Percentiles rank a stretch among this genome's conserved stretches.
Conservation (phyloP, 2,888 invertebrate species). For the Leptinotarsa rubiginosa region DNA sequence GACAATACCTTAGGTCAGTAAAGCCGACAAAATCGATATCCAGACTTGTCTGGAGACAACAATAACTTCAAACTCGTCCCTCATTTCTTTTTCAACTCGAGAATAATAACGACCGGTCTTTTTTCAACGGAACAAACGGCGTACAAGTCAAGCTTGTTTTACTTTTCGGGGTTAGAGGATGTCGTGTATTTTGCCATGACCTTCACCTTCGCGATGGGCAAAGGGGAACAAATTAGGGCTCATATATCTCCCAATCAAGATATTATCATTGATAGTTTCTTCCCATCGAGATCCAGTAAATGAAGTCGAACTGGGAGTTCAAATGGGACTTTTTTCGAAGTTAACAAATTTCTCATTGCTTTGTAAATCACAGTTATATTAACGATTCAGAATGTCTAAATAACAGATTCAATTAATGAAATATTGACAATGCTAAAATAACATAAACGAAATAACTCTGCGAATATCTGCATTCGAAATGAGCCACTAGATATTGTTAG, state of each 20-base stretch:
- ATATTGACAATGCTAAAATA: too few relatives aligned
- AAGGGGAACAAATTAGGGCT: constrained; percentile 28
- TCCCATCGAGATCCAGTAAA: neutral
- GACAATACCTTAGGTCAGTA: constrained; percentile 33
- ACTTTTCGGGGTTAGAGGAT: constrained; percentile 25
- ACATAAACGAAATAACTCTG: too few relatives aligned
- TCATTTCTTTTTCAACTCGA: constrained; percentile 28
- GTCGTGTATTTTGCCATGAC: constrained; percentile 30
- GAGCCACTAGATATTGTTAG: too few relatives aligned
- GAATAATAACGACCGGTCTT: constrained; percentile 35
- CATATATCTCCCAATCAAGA: constrained; percentile 4
- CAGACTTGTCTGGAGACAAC: constrained; percentile 29
- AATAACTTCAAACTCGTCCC: constrained; percentile 6
- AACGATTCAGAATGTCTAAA: too few relatives aligned
- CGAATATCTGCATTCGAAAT: too few relatives aligned
- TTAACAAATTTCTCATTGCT: too few relatives aligned
- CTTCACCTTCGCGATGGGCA: constrained; percentile 29
- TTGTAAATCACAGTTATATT: too few relatives aligned
- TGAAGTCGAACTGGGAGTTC: too few relatives aligned
- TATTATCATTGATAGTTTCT: neutral
- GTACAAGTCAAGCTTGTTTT: constrained; percentile 27
- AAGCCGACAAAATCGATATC: constrained; percentile 21
- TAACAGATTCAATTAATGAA: too few relatives aligned
- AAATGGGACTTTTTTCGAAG: too few relatives aligned
- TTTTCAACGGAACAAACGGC: constrained; percentile 31